These are phyloP conservation scores for Vulpes lagopus DNA, from an alignment of 2,113 vertebrate species.

Conservation along the genomic window DNA sequence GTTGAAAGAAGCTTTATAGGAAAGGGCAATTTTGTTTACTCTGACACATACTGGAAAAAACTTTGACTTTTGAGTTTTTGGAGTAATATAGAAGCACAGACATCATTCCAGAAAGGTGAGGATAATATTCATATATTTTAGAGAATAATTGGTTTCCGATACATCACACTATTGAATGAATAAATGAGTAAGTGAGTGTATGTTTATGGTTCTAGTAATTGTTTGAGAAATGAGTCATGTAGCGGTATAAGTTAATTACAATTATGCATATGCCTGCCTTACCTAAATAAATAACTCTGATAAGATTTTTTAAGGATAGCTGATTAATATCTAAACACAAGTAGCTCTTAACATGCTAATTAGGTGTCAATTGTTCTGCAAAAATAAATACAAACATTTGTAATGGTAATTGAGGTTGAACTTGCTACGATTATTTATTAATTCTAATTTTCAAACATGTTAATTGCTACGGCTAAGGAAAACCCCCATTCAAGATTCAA, in stretches of 20 bases:
- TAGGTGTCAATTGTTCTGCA: constrained; percentile 82
- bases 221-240: not conserved
- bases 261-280: constrained; percentile 17
- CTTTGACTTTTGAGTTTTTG: not conserved
- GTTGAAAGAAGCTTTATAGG: not conserved
- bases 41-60: not conserved
- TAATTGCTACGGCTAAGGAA: constrained; percentile 80
- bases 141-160: not conserved
- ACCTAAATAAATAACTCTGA: constrained; percentile 58
- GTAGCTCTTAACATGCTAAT: constrained; percentile 80
- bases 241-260: not conserved
- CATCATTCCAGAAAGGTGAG: not conserved
- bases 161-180: not conserved
- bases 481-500: constrained; percentile 75
- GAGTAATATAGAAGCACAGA: not conserved
- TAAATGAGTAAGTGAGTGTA: not conserved
- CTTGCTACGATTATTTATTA: constrained; percentile 85
- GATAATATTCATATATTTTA: not conserved
- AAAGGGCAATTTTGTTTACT: not conserved
- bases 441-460: constrained; percentile 84
- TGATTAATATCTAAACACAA: constrained; percentile 82
- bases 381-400: constrained; percentile 83
- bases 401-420: constrained; percentile 86
- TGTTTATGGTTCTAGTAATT: not conserved
- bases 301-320: constrained; percentile 72